Evolutionary conservation across 2,797 vertebrate species (phyloP).

Genomic region (Gymnothorax javanicus): DNA sequence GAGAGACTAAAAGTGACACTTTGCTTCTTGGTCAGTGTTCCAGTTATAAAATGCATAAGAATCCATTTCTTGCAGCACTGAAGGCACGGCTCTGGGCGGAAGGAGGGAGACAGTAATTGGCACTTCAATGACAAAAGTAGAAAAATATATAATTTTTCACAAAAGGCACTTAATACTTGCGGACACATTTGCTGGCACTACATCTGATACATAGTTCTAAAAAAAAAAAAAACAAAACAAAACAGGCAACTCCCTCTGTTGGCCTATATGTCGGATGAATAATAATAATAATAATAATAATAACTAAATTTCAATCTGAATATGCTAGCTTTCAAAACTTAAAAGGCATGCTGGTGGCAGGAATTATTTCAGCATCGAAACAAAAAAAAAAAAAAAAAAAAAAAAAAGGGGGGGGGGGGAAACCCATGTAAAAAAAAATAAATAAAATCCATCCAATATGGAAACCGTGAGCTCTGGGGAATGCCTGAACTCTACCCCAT

Average conservation of each 20-base stretch:
- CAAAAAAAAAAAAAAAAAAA: constrained; percentile 6
- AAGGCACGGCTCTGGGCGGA: constrained; percentile 46
- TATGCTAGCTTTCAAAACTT: not conserved
- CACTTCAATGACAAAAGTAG: constrained; percentile 58
- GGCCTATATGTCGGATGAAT: no score
- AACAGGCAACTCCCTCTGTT: not conserved
- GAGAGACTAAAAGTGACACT: constrained; percentile 39
- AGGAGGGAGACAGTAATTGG: constrained; percentile 53
- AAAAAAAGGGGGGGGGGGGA: not conserved
- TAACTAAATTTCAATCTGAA: not conserved
- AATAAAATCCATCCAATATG: not conserved
- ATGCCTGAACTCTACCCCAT: not conserved
- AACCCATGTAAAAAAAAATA: not conserved
- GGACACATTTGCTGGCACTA: constrained; percentile 50
- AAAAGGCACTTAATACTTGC: constrained; percentile 60
- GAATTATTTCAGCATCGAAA: constrained; percentile 3
- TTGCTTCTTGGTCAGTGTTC: constrained; percentile 44
- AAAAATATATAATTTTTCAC: constrained; percentile 45
- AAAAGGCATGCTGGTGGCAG: constrained; percentile 1
- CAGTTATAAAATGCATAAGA: constrained; percentile 27
- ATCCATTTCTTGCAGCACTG: constrained; percentile 42
- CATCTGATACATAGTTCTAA: constrained; percentile 42
- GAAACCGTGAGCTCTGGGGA: constrained; percentile 13
- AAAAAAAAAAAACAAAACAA: not conserved
- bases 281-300: not conserved